Base-by-base conservation (phyloP, 2,888 invertebrate genomes). In the Kryphioiulus occultus region DNA sequence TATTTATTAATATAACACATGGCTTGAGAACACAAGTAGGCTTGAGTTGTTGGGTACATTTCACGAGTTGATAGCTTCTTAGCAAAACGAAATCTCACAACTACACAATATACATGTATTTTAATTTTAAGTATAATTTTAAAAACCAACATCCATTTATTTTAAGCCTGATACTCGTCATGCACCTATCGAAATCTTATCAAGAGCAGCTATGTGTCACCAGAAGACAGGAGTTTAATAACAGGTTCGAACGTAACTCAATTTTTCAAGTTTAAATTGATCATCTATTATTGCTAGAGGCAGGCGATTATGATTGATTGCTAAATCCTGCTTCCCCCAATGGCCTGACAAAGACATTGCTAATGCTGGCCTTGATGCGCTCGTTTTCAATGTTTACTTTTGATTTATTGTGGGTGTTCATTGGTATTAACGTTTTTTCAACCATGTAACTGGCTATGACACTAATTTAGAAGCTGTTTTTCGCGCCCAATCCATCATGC, bases 261-360 rank as follows among this genome's bases (percentile, higher is more conserved):
- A 85, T 85, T 35, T 84, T 85, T n/a, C n/a, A 85, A 85, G 39
- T 85, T 85, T 26, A 85, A 85, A 39, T 85, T 39, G 85, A 85
- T 85, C 85, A 35, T 85, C 85, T 44, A 85, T 85, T 85, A 85
- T 85, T 85, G 85, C 22, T 85, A n/a, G 44, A 22, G 85, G 44
- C 85, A 85, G 85, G 85, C 85, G 26, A 85, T 85, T 85, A 39
- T 85, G 35, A 44, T 22, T 85, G 85, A 85, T 42, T 42, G 85
- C 39, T 85, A 44, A 39, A 85, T 85, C 44, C 26, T 85, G 12
- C 26, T 39, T 85, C 3, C 26, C n/a, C 3, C n/a, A 19, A 22
- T 35, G 39, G 12, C 84, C 32, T 84, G 84, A 84, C 84, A 84
- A 84, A 84, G 84, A n/a, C 42, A 85, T 39, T 85, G 85, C 39